Conservation (phyloP, 1,140 invertebrate species). For the Oncopodura yosiiana region DNA sequence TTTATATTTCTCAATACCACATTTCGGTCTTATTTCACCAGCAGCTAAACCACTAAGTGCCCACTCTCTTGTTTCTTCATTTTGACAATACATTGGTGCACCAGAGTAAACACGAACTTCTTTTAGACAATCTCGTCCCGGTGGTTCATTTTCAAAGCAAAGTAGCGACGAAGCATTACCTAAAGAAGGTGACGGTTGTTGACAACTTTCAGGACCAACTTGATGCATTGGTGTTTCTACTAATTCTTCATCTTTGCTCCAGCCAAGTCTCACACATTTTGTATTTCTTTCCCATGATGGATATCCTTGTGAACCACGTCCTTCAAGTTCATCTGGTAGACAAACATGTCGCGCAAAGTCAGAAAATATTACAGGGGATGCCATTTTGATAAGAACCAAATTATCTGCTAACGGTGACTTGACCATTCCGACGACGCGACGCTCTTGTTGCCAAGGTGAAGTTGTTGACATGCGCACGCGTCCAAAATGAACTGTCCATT, state of each 20-base stretch:
- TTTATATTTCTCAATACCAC: constrained; percentile 32
- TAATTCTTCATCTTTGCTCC: constrained; percentile 34
- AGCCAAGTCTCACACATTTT: constrained; percentile 31
- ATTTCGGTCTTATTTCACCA: constrained; percentile 27
- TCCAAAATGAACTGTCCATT: constrained; percentile 67
- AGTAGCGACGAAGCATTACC: constrained; percentile 17
- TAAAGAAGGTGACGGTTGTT: neutral
- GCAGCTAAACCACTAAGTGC: constrained; percentile 27
- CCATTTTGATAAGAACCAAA: constrained; percentile 66
- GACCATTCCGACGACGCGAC: constrained; percentile 74
- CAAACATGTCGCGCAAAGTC: constrained; percentile 76
- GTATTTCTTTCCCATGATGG: constrained; percentile 27
- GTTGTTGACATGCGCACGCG: constrained; percentile 60
- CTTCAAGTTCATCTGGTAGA: constrained; percentile 46
- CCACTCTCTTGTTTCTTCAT: constrained; percentile 35
- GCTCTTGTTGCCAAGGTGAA: constrained; percentile 77
- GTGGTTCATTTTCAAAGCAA: constrained; percentile 32
- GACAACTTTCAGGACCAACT: constrained; percentile 23
- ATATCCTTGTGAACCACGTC: constrained; percentile 7
- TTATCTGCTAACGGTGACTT: constrained; percentile 81
- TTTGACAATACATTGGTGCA: constrained; percentile 33
- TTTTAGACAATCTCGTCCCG: constrained; percentile 28
- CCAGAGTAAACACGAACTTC: constrained; percentile 31
- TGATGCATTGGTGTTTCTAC: constrained; percentile 33
- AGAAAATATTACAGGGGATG: constrained; percentile 60